Evolutionary conservation across 2,888 invertebrate genomes (phyloP).

Genomic region (Tortrix viridana): DNA sequence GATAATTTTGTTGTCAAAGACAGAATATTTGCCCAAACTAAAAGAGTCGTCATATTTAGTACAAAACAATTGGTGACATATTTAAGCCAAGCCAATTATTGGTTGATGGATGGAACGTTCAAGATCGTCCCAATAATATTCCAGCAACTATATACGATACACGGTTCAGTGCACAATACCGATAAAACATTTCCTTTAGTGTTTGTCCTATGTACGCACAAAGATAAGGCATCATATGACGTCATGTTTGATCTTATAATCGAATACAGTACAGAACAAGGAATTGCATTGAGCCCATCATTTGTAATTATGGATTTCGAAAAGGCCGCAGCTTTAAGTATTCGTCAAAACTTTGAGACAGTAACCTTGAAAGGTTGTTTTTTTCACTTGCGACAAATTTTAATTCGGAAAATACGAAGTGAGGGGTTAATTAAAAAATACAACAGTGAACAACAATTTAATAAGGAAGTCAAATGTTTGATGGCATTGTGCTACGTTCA

Average conservation of each 20-base stretch:
- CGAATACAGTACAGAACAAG: slow-evolving; percentile 28
- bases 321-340: slow-evolving; percentile 31
- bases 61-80: slow-evolving; percentile 16
- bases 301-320: slow-evolving; percentile 36
- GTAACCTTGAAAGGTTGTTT: slow-evolving; percentile 35
- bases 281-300: slow-evolving; percentile 17
- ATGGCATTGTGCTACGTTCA: slow-evolving; percentile 26
- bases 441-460: slow-evolving; percentile 20
- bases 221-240: slow-evolving; percentile 32
- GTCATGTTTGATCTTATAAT: slow-evolving; percentile 31
- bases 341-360: slow-evolving; percentile 33
- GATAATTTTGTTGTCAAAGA: slow-evolving; percentile 28
- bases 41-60: slow-evolving; percentile 26
- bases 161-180: slow-evolving; percentile 21
- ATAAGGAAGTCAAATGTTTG: slow-evolving; percentile 26
- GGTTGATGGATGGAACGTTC: slow-evolving; percentile 36
- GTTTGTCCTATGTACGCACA: slow-evolving; percentile 29
- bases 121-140: slow-evolving; percentile 30
- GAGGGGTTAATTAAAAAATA: slow-evolving; percentile 33
- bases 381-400: slow-evolving; percentile 39
- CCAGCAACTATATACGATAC: slow-evolving; percentile 35
- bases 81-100: slow-evolving; percentile 23
- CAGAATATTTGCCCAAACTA: slow-evolving; percentile 6
- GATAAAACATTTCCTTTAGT: slow-evolving; percentile 35
- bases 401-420: slow-evolving; percentile 34